Percentiles rank a stretch among this genome's conserved stretches.
Conservation (phyloP, 2,113 vertebrate genomes). For the Anoplopoma fimbria region DNA sequence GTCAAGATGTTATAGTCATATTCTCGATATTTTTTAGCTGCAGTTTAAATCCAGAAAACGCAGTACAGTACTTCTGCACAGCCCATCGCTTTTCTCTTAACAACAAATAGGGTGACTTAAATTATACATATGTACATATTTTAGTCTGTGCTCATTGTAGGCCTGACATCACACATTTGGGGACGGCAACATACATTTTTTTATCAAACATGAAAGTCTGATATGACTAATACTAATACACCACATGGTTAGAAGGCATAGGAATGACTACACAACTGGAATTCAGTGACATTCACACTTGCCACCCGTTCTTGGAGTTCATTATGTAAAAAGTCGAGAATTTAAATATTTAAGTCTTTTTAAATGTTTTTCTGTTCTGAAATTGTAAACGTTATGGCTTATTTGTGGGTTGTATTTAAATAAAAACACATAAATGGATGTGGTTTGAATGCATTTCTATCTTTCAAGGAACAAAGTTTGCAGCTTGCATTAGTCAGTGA, state of each 20-base stretch:
- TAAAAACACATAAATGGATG: not conserved
- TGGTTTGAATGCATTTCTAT: not conserved
- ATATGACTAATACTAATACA: not conserved
- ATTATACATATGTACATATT: not conserved
- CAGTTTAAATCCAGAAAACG: not conserved
- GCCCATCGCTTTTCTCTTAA: not conserved
- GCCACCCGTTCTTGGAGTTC: not conserved
- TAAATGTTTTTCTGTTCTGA: not conserved
- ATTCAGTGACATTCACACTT: not conserved
- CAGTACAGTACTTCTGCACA: not conserved
- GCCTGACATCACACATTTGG: not conserved
- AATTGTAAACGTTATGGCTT: not conserved
- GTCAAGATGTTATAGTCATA: not conserved
- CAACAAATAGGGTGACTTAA: not conserved
- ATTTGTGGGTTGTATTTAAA: slow-evolving; percentile 5
- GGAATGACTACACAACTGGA: not conserved
- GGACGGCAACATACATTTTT: not conserved
- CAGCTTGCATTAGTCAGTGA: not conserved
- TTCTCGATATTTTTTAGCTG: not conserved
- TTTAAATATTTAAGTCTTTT: not conserved
- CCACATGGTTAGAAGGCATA: not conserved
- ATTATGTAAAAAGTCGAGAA: not conserved
- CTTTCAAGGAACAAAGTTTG: not conserved
- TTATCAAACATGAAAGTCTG: not conserved
- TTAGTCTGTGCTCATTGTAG: not conserved